Evolutionary conservation across 2,888 invertebrate genomes (phyloP), one percentile per base, ranked within the genome.

Genomic region (Bhutanitis thaidina): DNA sequence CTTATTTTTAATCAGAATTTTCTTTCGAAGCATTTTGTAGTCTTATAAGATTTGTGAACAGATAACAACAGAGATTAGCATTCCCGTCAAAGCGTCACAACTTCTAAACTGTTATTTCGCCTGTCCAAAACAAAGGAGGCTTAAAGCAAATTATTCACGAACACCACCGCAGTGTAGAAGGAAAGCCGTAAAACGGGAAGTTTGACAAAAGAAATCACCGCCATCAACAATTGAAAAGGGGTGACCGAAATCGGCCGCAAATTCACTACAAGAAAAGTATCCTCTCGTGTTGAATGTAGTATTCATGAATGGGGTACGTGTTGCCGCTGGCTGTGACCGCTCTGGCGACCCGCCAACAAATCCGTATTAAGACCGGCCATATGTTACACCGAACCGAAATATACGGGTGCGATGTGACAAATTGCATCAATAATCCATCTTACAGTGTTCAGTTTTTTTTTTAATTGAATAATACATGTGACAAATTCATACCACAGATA

Each of bases 271-370:
- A 61, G 59, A 61, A 60, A 66, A 66, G 64, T 61, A 57, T 60
- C 54, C 25, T 56, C 57, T 50, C 49, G 57, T 48, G 55, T 49
- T 55, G 61, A 49, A 61, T 68, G 64, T 67, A 60, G 65, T 67
- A 70, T 70, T 73, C 74, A 70, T 75, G 74, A 69, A 65, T 55
- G 58, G 60, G 7, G 12, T 36, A 46, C 46, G 60, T 58, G 59
- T 63, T 55, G 59, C 60, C 55, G 57, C 60, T 56, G 57, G 53
- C 55, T 64, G 65, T 67, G 64, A 64, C 65, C 65, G 63, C 66
- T 60, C 60, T 85, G 85, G 85, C 83, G 70, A 65, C 55, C 64
- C 64, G 82, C 85, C 85, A 85, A 67, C 71, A 62, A 66, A 70
- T 67, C 69, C 69, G 65, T 69, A 74, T 71, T 69, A 70, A 62